Evolutionary conservation across 2,113 vertebrate species (phyloP).

Genomic region (Crotophaga sulcirostris): DNA sequence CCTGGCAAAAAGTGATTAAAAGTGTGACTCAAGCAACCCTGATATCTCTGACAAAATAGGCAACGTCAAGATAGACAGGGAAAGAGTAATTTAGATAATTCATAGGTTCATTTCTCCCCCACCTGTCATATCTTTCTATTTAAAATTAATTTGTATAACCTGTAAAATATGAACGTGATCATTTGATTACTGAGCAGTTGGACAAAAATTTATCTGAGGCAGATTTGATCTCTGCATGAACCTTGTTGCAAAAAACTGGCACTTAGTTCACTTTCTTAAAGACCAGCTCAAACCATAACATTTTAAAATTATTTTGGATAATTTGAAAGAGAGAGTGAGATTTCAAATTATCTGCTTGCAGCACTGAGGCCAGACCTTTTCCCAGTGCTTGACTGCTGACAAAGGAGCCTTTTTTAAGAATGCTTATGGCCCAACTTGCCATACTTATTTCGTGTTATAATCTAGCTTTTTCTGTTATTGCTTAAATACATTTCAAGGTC

Average conservation of each 20-base stretch:
- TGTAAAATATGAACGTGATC: not conserved
- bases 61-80: not conserved
- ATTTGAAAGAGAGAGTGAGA: not conserved
- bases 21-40: not conserved
- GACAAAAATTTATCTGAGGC: not conserved
- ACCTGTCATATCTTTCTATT: not conserved
- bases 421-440: not conserved
- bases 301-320: not conserved
- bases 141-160: not conserved
- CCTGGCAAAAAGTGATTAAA: not conserved
- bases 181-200: not conserved
- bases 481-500: not conserved
- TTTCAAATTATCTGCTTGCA: not conserved
- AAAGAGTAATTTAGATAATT: slow-evolving; percentile 1
- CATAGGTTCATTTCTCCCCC: not conserved
- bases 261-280: not conserved
- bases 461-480: not conserved
- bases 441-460: not conserved
- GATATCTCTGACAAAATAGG: not conserved
- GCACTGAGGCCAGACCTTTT: not conserved
- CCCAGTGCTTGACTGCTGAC: not conserved
- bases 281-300: not conserved
- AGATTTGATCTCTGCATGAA: not conserved
- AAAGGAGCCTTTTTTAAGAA: not conserved
- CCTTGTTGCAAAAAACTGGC: not conserved